Evolutionary conservation across 2,888 invertebrate species (phyloP).

Genomic region (Ornithoptera alexandrae): DNA sequence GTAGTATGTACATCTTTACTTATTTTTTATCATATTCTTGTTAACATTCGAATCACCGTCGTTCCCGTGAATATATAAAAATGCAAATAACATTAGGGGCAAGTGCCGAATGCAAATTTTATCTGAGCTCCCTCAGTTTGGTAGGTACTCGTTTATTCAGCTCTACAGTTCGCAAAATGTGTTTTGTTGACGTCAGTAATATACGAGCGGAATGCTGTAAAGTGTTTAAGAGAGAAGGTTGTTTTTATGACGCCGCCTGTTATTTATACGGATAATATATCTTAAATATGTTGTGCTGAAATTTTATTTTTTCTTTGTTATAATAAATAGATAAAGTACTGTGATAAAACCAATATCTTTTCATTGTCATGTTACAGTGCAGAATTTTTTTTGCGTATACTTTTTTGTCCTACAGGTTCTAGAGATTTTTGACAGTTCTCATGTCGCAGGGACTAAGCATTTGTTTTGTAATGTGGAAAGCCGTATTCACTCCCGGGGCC

Average conservation of each 20-base stretch:
- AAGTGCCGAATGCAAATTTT: conserved; percentile 59
- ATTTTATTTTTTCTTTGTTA: not conserved
- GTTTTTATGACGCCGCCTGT: conserved; percentile 12
- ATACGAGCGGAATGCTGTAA: conserved; percentile 10
- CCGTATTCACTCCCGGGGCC: too few relatives aligned
- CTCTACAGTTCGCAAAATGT: conserved; percentile 11
- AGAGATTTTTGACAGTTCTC: too few relatives aligned
- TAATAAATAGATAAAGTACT: not conserved
- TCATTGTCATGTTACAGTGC: not conserved
- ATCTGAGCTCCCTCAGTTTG: conserved; percentile 37
- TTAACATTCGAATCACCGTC: conserved; percentile 52
- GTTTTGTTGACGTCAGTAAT: conserved; percentile 25
- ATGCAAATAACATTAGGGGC: conserved; percentile 52
- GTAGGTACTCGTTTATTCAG: conserved; percentile 19
- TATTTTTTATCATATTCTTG: not conserved
- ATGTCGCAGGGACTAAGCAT: too few relatives aligned
- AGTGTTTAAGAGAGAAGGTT: conserved; percentile 11
- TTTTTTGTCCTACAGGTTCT: too few relatives aligned
- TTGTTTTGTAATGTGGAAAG: too few relatives aligned
- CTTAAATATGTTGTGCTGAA: conserved; percentile 4
- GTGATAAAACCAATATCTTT: not conserved
- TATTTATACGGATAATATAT: conserved; percentile 17
- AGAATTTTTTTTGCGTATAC: too few relatives aligned
- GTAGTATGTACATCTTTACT: not conserved
- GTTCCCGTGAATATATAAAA: conserved; percentile 53